Evolutionary conservation across 2,113 vertebrate species (phyloP).

Genomic region (Oriolus oriolus): DNA sequence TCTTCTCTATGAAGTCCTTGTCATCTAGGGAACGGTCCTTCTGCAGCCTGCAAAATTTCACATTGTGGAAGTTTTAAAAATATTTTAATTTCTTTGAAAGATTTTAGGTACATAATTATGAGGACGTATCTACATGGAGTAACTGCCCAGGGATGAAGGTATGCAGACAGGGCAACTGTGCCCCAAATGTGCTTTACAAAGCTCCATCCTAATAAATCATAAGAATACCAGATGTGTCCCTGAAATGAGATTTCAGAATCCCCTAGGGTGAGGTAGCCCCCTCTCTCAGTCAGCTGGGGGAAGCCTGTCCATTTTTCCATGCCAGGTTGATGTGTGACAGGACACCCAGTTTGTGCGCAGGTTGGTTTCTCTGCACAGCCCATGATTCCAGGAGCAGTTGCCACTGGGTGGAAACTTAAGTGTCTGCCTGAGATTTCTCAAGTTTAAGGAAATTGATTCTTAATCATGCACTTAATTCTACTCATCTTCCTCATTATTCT

Average conservation of each 20-base stretch:
- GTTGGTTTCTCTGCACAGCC: background rate
- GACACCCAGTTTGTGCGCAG: background rate
- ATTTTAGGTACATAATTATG: background rate
- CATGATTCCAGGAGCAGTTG: background rate
- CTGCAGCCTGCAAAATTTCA: background rate
- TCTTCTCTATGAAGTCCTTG: background rate
- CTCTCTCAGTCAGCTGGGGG: fast-evolving
- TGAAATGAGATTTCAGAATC: background rate
- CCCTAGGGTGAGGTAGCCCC: background rate
- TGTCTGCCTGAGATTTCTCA: background rate
- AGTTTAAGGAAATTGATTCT: background rate
- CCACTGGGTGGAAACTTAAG: background rate
- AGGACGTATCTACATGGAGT: background rate
- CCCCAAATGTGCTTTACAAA: background rate
- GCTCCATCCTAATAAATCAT: background rate
- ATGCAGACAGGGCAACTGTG: background rate
- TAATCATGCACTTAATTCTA: background rate
- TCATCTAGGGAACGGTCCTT: background rate
- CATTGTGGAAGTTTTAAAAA: background rate
- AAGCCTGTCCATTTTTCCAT: background rate
- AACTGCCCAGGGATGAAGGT: background rate
- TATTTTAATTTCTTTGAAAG: background rate
- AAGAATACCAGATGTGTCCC: background rate
- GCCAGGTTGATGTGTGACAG: background rate
- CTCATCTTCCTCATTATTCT: background rate